phyloP scores from a whole-genome alignment of 2,797 vertebrate species.

The Myoxocephalus aenaeus region DNA sequence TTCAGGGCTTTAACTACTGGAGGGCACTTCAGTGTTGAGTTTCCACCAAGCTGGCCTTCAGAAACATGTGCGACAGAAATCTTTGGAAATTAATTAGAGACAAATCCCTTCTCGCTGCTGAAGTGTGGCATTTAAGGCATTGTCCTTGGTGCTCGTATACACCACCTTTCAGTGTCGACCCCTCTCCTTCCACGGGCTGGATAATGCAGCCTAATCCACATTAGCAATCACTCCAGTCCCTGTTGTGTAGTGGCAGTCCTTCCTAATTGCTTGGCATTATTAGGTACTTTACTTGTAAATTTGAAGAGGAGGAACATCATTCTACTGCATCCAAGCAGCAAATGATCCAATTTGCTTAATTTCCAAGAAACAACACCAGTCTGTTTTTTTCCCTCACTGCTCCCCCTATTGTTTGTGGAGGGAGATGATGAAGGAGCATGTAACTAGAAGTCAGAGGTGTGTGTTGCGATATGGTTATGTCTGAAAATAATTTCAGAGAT shows the following conservation, averaged over 20 bases:
- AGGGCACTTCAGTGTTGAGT: constrained; percentile 70
- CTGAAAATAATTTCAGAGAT: constrained; percentile 42
- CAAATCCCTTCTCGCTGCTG: constrained; percentile 83
- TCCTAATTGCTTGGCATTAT: constrained; percentile 88
- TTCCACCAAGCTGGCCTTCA: constrained; percentile 75
- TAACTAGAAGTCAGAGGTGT: constrained; percentile 6
- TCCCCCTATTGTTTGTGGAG: constrained; percentile 67
- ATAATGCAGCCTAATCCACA: constrained; percentile 85
- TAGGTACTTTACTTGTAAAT: constrained; percentile 88
- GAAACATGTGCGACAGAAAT: constrained; percentile 73
- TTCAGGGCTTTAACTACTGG: constrained; percentile 68
- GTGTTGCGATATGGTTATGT: constrained; percentile 39
- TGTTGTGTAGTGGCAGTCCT: constrained; percentile 80
- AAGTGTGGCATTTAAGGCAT: constrained; percentile 87
- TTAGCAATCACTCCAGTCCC: constrained; percentile 81
- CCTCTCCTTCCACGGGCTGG: constrained; percentile 72
- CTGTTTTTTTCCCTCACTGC: constrained; percentile 47
- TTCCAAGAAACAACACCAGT: constrained; percentile 76
- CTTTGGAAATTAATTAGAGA: constrained; percentile 86
- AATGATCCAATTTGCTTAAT: constrained; percentile 88
- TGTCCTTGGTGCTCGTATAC: constrained; percentile 81
- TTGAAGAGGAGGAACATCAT: constrained; percentile 84
- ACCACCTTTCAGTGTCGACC: constrained; percentile 79
- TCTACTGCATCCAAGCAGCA: constrained; percentile 88
- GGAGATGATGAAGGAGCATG: constrained; percentile 38